phyloP scores from a whole-genome alignment of 2,797 vertebrate species.

The Spinus olivaceus region DNA sequence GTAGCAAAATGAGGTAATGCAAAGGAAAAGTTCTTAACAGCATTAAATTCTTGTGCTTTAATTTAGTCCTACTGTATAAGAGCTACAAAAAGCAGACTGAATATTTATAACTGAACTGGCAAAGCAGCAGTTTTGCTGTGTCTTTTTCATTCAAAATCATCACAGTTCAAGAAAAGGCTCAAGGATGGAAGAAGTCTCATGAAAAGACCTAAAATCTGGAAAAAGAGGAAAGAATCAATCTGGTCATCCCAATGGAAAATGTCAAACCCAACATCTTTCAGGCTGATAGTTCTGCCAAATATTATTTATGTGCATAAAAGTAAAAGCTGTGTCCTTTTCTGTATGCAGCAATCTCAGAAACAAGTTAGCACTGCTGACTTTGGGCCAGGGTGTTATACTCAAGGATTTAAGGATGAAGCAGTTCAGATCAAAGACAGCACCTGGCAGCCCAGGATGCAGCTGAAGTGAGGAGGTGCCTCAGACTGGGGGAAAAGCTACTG shows the following conservation, averaged over 20 bases:
- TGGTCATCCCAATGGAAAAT: not conserved
- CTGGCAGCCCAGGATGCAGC: not conserved
- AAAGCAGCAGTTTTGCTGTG: not conserved
- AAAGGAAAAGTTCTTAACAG: not conserved
- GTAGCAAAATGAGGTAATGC: not conserved
- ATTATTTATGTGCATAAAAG: not conserved
- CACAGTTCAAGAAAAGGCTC: not conserved
- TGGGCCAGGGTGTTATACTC: not conserved
- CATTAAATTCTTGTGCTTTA: not conserved
- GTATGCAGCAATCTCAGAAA: not conserved
- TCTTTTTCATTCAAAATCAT: not conserved
- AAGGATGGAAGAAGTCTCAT: not conserved
- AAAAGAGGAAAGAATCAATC: not conserved
- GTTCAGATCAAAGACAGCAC: not conserved
- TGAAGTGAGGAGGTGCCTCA: not conserved
- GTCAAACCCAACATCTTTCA: not conserved
- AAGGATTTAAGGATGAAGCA: not conserved
- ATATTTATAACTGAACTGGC: not conserved
- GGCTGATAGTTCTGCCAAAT: not conserved
- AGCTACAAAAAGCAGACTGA: not conserved
- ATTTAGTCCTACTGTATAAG: not conserved
- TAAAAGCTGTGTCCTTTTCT: not conserved
- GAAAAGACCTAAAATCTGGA: not conserved
- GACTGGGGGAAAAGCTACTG: not conserved
- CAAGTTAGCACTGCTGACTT: not conserved